These are phyloP conservation scores for Drosophila neocordata DNA, from an alignment of 1,140 invertebrate genomes.

Conservation along the genomic window DNA sequence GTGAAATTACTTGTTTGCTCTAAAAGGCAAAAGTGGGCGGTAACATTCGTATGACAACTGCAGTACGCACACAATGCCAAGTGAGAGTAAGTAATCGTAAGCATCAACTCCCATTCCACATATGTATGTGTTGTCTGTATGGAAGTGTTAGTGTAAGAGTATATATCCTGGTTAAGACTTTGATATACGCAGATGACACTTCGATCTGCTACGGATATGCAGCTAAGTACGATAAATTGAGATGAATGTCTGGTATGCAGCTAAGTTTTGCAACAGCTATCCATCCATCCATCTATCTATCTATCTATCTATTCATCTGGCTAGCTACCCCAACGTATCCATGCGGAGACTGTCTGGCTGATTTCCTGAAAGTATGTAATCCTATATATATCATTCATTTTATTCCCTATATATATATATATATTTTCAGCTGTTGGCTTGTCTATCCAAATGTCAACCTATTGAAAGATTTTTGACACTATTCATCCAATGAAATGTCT, in stretches of 20 bases:
- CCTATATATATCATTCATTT: slow-evolving; percentile 17
- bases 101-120: slow-evolving; percentile 17
- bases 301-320: slow-evolving; percentile 26
- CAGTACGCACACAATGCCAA: slow-evolving; percentile 24
- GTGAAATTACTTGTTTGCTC: slow-evolving; percentile 77
- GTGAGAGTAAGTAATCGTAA: slow-evolving; percentile 22
- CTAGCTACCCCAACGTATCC: not conserved
- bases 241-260: slow-evolving; percentile 69
- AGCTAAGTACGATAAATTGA: slow-evolving; percentile 75
- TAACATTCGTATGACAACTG: slow-evolving; percentile 27
- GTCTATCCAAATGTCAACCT: slow-evolving; percentile 50
- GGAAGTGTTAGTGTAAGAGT: not conserved
- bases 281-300: slow-evolving; percentile 34
- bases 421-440: slow-evolving; percentile 64
- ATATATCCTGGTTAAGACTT: slow-evolving; percentile 21
- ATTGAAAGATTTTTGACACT: slow-evolving; percentile 40
- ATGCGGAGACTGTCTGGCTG: not conserved
- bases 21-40: slow-evolving; percentile 40
- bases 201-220: slow-evolving; percentile 62
- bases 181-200: slow-evolving; percentile 68
- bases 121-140: slow-evolving; percentile 16
- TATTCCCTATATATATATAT: slow-evolving; percentile 10
- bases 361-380: not conserved
- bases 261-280: slow-evolving; percentile 45
- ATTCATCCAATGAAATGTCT: not conserved